Evolutionary conservation across 2,113 vertebrate genomes (phyloP), one percentile per base, ranked within the genome.

Genomic region (Trinectes maculatus): DNA sequence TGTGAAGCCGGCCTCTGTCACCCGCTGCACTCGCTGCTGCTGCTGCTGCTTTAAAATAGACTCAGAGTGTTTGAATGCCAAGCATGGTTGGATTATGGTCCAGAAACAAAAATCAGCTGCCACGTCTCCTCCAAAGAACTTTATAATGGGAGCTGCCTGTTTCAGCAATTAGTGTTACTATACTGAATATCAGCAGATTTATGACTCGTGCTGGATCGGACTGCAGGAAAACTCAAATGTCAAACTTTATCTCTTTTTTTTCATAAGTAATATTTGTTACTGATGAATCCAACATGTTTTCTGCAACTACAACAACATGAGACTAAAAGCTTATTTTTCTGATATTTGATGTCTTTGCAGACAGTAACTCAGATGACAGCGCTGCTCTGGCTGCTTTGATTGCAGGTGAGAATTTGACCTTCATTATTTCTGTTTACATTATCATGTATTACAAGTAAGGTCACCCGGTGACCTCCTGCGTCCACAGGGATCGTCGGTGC

Each of bases 361-460:
- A 5, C 2, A 2, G 0, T 15, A 3, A 5, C 34, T 0, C 0
- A 0, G 62, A 59, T 1, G 5, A 29, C 3, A 82, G 22, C 49
- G 25, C 21, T 3, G 25, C 21, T 3, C 31, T 64, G 1, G 67
- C 70, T 13, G 48, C 67, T 0, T 28, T 87, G 6, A 61, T 79
- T n/a, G 82, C 71, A 81, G 85, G 85, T 87, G 19, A 78, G 66
- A 28, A 5, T 4, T 6, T 0, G 29, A 19, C 47, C n/a, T n/a
- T n/a, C n/a, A n/a, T n/a, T n/a, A n/a, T n/a, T n/a, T n/a, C n/a
- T 36, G 34, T 36, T 3, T 8, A 3, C 8, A 36, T 3, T 10
- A 36, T 36, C 6, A 36, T 11, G 13, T 36, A 10, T 36, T 36
- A 36, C n/a, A n/a, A n/a, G n/a, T n/a, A n/a, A 8, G 18, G 6